Base-by-base conservation (phyloP, 2,888 invertebrate genomes). In the Orthonevra nobilis region DNA sequence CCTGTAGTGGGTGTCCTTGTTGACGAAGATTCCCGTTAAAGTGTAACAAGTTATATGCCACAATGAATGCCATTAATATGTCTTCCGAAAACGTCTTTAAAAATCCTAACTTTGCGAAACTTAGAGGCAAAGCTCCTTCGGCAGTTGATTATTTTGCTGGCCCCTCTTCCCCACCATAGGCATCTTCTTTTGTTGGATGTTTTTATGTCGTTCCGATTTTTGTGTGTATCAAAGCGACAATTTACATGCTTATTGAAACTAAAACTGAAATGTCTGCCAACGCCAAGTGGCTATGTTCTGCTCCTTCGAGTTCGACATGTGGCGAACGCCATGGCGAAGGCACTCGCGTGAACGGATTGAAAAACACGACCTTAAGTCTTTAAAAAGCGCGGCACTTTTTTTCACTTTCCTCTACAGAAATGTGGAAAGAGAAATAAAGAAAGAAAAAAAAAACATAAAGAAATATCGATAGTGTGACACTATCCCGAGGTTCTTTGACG, bases 321-420 rank as follows among this genome's bases (percentile, higher is more conserved):
- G n/a, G n/a, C n/a, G n/a, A n/a, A n/a, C n/a, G n/a, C n/a, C n/a
- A 5, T 5, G 5, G 5, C 23, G 23, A 23, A 3, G 5, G 23
- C 44, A 52, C 52, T 52, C 52, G 32, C 38, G 52, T 64, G 64
- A 64, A 52, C 23, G 61, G 42, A 64, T 64, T 64, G 52, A 64
- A 64, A 52, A 34, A 52, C 14, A 42, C 52, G 32, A 32, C 20
- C 38, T 1, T n/a, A 12, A n/a, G 14, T 6, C 15, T 26, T 9
- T 26, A 38, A 17, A 26, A 15, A n/a, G 28, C 5, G 38, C n/a
- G 26, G 17, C 14, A 12, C 14, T 38, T 23, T 14, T 10, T 28
- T 19, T 17, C 15, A n/a, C 32, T 32, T 1, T 28, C n/a, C n/a
- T n/a, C n/a, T 46, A n/a, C 10, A 2, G 9, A 4, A 44, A 26